These are phyloP conservation scores for Nomada fabriciana DNA, from an alignment of 2,888 invertebrate genomes.

Conservation along the genomic window DNA sequence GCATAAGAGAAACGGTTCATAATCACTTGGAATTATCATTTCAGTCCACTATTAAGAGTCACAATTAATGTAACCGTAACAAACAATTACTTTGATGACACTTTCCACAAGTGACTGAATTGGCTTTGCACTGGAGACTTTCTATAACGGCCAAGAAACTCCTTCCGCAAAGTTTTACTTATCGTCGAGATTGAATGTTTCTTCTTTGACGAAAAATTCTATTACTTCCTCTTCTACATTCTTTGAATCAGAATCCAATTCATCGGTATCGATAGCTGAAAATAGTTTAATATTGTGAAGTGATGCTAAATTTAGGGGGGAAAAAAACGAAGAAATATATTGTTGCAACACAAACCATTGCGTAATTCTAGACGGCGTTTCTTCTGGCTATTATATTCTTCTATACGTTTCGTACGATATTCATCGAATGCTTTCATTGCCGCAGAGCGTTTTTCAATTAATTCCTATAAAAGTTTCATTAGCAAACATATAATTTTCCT, in stretches of 20 bases:
- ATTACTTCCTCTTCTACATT: conserved; percentile 97
- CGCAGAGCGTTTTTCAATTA: conserved; percentile 95
- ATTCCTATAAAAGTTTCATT: conserved; percentile 86
- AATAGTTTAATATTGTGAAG: conserved; percentile 16
- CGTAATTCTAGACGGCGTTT: conserved; percentile 93
- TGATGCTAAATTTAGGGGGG: neutral
- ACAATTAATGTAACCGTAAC: conserved; percentile 44
- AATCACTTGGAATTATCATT: conserved; percentile 69
- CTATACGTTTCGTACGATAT: conserved; percentile 90
- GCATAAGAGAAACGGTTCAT: conserved; percentile 66
- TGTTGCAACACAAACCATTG: conserved; percentile 89
- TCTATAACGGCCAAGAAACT: conserved; percentile 64
- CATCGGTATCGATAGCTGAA: conserved; percentile 97
- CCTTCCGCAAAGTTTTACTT: conserved; percentile 83
- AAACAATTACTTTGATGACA: conserved; percentile 52
- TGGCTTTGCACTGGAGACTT: conserved; percentile 69
- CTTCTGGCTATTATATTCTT: conserved; percentile 92
- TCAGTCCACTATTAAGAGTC: conserved; percentile 56
- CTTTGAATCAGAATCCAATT: conserved; percentile 92
- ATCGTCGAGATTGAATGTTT: conserved; percentile 91
- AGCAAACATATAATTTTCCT: neutral
- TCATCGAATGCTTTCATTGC: conserved; percentile 94
- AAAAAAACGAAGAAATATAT: neutral
- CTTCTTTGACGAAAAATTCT: conserved; percentile 99
- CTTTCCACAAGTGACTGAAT: conserved; percentile 60